phyloP scores from a whole-genome alignment of 2,797 vertebrate species.

The Xenopus petersii region DNA sequence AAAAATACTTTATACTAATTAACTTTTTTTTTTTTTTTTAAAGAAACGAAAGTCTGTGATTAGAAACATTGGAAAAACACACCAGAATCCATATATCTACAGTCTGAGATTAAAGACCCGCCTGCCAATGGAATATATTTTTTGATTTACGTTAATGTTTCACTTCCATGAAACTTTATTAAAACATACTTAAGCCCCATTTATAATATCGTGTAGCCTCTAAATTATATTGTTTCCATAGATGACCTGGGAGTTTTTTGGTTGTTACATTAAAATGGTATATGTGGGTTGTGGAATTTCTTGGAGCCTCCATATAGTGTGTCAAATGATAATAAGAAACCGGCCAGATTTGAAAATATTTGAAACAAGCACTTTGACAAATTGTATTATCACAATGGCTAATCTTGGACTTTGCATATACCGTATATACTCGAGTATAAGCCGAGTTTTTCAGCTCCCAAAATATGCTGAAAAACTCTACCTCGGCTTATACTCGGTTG shows the following conservation, averaged over 20 bases:
- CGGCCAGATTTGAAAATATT: background rate
- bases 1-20: slow-evolving; percentile 73
- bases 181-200: slow-evolving; percentile 1
- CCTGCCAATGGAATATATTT: slow-evolving; percentile 23
- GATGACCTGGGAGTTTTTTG: slow-evolving; percentile 1
- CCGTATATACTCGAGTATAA: no score
- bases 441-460: no score
- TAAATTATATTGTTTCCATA: slow-evolving; percentile 11
- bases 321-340: background rate
- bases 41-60: slow-evolving; percentile 56
- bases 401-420: no score
- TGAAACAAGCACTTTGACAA: no score
- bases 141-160: slow-evolving; percentile 17
- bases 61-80: slow-evolving; percentile 17
- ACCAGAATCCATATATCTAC: slow-evolving; percentile 21
- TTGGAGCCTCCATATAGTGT: background rate
- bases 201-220: slow-evolving; percentile 6
- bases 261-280: slow-evolving; percentile 19
- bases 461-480: no score
- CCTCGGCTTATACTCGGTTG: no score
- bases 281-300: slow-evolving; percentile 2
- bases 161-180: slow-evolving; percentile 12
- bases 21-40: slow-evolving; percentile 56
- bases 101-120: slow-evolving; percentile 13
- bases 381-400: no score